Evolutionary conservation across 2,888 invertebrate genomes (phyloP), one percentile per base, ranked within the genome.

Genomic region (Coelopa pilipes): DNA sequence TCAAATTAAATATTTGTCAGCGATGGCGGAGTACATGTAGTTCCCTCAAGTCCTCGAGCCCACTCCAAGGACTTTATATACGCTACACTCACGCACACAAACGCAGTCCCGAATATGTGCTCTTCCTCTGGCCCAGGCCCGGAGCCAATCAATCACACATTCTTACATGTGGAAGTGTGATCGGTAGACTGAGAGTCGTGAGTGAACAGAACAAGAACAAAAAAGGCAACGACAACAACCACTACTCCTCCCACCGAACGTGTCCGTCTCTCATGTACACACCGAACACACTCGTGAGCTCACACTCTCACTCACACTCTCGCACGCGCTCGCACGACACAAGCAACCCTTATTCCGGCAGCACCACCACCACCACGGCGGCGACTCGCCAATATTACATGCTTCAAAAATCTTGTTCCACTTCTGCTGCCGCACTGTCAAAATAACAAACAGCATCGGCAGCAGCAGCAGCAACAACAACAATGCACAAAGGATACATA

Each of bases 381-480:
- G 17, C 4, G 24, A 12, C 15, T 24, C 21, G 59, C 34, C n/a
- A 81, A 82, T 81, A 82, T 81, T 82, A 82, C 82, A 82, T 82
- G 82, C 82, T 82, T 82, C 82, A 82, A 82, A 82, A 82, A 82
- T 82, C 82, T 81, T 82, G 82, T 81, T 81, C 82, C 82, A 82
- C 81, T 82, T 82, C 81, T 82, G 53, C 17, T 66, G 66, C 55
- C 55, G 24, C 63, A 47, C 50, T 71, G 17, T 53, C 63, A 63
- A 71, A 71, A 53, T 59, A 69, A 69, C 34, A 69, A 46, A 46
- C 17, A 24, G 19, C 17, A 49, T 11, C 13, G 34, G 24, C 13
- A 45, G 49, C 17, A 13, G 19, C 34, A 24, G 12, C 46, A 19
- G 47, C 59, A 60, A 47, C 45, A 66, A 62, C 53, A 46, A 12